Evolutionary conservation across 1,140 invertebrate genomes (phyloP).

Genomic region (Euura lappo): DNA sequence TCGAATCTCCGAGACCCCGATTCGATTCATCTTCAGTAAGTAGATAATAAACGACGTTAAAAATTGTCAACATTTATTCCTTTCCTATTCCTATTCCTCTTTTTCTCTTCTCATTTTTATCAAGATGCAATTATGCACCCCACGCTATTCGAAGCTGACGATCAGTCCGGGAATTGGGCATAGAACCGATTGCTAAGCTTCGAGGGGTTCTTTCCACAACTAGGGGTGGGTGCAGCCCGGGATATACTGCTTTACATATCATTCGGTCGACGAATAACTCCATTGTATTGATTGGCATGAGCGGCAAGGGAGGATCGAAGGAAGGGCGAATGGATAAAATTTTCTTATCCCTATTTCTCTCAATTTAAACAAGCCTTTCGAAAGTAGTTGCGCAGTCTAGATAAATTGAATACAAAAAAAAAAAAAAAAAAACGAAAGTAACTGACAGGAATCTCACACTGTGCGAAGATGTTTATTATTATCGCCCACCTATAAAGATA

Average conservation of each 20-base stretch:
- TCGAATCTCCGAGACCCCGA: too few species aligned
- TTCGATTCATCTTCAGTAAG: too few species aligned
- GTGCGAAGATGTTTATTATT: too few species aligned
- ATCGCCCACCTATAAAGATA: too few species aligned
- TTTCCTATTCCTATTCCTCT: neutral
- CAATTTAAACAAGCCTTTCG: neutral
- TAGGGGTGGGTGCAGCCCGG: neutral
- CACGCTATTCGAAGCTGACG: neutral
- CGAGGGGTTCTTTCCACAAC: neutral
- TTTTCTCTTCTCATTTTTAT: constrained; percentile 34
- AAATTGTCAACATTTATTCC: neutral
- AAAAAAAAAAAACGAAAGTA: too few species aligned
- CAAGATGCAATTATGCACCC: constrained; percentile 47
- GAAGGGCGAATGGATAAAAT: neutral
- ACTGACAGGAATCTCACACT: too few species aligned
- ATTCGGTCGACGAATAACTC: constrained; percentile 1
- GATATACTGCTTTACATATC: constrained; percentile 2
- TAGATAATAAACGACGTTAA: too few species aligned
- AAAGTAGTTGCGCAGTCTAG: too few species aligned
- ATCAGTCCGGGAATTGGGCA: constrained; percentile 8
- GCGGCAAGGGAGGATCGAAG: neutral
- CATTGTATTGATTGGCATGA: neutral
- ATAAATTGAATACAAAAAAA: too few species aligned
- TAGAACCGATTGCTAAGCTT: constrained; percentile 3
- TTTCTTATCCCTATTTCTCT: neutral